Percentiles rank a stretch among this genome's conserved stretches.
Evolutionary conservation across 2,113 vertebrate species (phyloP).

Genomic region (Xiphias gladius): DNA sequence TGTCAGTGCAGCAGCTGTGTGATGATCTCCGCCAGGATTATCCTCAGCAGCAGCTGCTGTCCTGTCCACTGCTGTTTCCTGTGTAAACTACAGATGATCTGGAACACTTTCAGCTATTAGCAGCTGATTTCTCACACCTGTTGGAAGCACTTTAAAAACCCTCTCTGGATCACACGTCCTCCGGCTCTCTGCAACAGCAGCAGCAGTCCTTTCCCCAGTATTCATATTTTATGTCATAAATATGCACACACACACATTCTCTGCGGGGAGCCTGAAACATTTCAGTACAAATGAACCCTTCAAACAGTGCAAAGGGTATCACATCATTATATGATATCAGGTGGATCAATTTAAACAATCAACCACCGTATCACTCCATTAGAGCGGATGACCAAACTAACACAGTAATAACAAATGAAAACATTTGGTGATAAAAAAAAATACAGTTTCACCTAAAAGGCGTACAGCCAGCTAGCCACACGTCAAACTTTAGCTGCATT

Average conservation of each 20-base stretch:
- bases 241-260: no score
- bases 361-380: not conserved
- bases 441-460: no score
- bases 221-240: not conserved
- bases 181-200: not conserved
- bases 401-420: not conserved
- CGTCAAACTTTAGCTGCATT: not conserved
- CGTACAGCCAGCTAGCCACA: not conserved
- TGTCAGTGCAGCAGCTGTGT: conserved; percentile 24
- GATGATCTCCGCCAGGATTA: not conserved
- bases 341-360: not conserved
- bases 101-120: conserved; percentile 20
- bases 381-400: not conserved
- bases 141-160: not conserved
- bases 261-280: no score
- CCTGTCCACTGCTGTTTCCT: conserved; percentile 38
- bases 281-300: no score
- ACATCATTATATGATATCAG: not conserved
- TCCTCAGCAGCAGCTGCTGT: conserved; percentile 17
- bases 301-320: not conserved
- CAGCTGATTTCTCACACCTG: conserved; percentile 45
- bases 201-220: not conserved
- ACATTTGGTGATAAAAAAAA: not conserved
- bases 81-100: conserved; percentile 3
- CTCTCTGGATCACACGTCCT: not conserved